These are phyloP conservation scores for Agrochola lota DNA, from an alignment of 2,888 invertebrate species.

Conservation along the genomic window DNA sequence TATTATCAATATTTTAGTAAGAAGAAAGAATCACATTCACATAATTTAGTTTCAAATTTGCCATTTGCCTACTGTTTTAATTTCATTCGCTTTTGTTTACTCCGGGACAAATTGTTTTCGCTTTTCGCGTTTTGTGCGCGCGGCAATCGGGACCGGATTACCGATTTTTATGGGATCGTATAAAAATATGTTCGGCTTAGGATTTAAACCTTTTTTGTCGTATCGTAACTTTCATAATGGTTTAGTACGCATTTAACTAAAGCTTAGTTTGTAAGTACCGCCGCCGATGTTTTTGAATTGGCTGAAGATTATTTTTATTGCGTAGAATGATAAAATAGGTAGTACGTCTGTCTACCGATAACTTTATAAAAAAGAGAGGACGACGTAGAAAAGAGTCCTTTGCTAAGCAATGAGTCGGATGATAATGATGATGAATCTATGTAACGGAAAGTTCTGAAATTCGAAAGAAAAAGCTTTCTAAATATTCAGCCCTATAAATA, in stretches of 20 bases:
- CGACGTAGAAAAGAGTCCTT: too few relatives aligned
- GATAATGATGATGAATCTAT: too few relatives aligned
- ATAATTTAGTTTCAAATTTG: background rate
- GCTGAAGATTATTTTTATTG: conserved; percentile 20
- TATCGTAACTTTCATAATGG: conserved; percentile 55
- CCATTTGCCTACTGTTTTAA: conserved; percentile 19
- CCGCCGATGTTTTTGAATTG: background rate
- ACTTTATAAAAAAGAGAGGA: background rate
- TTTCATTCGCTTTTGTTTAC: conserved; percentile 59
- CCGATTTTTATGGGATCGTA: conserved; percentile 58
- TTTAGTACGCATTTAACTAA: conserved; percentile 43
- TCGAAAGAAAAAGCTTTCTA: background rate
- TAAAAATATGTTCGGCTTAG: conserved; percentile 57
- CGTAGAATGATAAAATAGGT: background rate
- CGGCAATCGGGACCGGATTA: conserved; percentile 47
- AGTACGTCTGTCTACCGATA: too few relatives aligned
- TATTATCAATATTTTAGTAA: background rate
- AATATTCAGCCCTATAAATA: too few relatives aligned
- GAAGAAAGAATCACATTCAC: background rate
- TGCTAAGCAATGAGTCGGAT: too few relatives aligned
- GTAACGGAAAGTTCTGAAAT: background rate
- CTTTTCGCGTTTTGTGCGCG: conserved; percentile 50
- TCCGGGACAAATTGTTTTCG: conserved; percentile 53
- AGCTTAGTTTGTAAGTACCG: conserved; percentile 47
- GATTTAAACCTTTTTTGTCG: conserved; percentile 60